A percentile compares a stretch with the other conserved stretches of the same genome.
phyloP scores from a whole-genome alignment of 2,113 vertebrate genomes.

The Macaca nemestrina region DNA sequence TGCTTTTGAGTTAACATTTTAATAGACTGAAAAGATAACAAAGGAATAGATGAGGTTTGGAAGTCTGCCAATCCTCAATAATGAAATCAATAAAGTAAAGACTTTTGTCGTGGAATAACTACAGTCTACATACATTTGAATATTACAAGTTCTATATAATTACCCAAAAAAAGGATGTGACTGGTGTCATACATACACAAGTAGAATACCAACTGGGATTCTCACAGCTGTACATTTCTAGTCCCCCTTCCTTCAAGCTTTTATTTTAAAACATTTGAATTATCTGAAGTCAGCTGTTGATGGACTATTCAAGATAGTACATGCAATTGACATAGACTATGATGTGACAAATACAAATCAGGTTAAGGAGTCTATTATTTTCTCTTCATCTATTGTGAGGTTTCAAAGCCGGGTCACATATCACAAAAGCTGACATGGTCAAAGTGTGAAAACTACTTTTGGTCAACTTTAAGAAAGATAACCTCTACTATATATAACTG shows the following conservation, averaged over 20 bases:
- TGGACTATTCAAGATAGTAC: neutral
- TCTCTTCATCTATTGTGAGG: neutral
- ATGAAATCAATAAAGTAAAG: neutral
- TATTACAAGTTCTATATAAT: neutral
- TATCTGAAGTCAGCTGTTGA: neutral
- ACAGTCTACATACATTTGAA: neutral
- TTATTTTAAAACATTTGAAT: constrained; percentile 20
- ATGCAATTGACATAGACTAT: neutral
- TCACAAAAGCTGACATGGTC: neutral
- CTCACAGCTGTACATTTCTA: neutral
- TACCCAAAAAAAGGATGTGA: neutral
- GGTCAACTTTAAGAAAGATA: neutral
- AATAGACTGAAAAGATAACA: neutral
- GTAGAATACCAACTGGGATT: neutral
- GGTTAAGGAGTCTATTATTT: neutral
- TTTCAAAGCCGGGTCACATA: neutral
- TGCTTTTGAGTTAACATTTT: neutral
- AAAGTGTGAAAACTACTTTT: neutral
- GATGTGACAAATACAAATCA: constrained; percentile 3
- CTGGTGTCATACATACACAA: neutral
- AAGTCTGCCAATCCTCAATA: neutral
- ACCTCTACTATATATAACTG: neutral
- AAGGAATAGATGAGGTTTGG: neutral
- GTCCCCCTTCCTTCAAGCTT: neutral
- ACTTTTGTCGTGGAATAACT: neutral